Percentiles rank a stretch among this genome's conserved stretches.
Conservation (phyloP, 2,888 invertebrate species). For the Eurois occulta region DNA sequence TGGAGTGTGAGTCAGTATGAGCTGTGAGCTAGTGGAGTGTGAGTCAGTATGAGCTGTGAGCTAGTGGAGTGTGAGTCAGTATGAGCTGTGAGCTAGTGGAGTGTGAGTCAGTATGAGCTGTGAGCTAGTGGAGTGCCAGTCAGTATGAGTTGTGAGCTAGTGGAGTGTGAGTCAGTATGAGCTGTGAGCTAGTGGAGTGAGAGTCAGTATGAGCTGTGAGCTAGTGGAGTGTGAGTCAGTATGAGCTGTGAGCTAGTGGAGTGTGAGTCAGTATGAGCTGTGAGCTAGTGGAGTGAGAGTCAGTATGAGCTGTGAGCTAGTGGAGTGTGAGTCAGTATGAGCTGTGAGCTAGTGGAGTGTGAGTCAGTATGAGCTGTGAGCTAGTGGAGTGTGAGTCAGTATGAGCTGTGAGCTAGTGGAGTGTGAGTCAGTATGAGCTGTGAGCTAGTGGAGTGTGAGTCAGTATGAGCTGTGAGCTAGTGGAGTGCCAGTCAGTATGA, state of each 20-base stretch:
- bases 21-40: not conserved
- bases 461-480: conserved; percentile 40
- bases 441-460: too few species aligned
- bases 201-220: conserved; percentile 69
- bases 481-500: not conserved
- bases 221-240: not conserved
- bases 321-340: too few species aligned
- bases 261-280: conserved; percentile 72
- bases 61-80: too few species aligned
- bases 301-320: not conserved
- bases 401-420: not conserved
- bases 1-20: too few species aligned
- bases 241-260: not conserved
- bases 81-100: not conserved
- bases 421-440: not conserved
- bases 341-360: not conserved
- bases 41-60: not conserved
- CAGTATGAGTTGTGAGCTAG: conserved; percentile 40
- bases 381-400: too few species aligned
- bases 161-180: not conserved
- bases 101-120: not conserved
- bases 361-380: not conserved
- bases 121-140: too few species aligned
- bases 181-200: too few species aligned
- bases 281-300: not conserved